Evolutionary conservation across 2,888 invertebrate genomes (phyloP).

Genomic region (Silvanus unidentatus): DNA sequence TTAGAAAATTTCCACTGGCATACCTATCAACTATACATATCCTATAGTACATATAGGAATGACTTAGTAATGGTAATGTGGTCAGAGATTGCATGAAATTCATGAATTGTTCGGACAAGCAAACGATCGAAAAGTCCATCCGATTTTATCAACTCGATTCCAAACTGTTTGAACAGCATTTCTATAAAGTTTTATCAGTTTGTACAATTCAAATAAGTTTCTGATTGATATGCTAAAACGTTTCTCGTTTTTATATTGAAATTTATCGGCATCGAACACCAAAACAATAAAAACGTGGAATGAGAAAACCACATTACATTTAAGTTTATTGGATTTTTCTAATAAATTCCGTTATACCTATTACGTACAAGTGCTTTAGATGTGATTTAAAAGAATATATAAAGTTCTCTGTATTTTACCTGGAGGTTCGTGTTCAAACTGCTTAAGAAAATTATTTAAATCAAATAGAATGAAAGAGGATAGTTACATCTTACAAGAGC

Average conservation of each 20-base stretch:
- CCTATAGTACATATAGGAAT: no score
- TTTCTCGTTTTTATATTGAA: conserved; percentile 19
- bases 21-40: no score
- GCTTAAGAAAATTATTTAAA: no score
- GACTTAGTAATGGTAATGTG: no score
- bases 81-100: no score
- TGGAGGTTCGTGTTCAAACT: no score
- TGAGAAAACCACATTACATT: not conserved
- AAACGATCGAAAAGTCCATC: not conserved
- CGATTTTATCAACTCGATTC: conserved; percentile 2
- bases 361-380: conserved; percentile 5
- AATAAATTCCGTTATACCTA: conserved; percentile 9
- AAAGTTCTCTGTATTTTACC: no score
- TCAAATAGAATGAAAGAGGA: no score
- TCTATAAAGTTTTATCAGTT: conserved; percentile 17
- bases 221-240: conserved; percentile 21
- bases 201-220: conserved; percentile 18
- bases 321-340: conserved; percentile 11
- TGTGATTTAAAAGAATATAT: conserved; percentile 11
- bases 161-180: conserved; percentile 17
- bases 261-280: conserved; percentile 7
- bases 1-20: no score
- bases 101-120: no score
- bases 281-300: not conserved
- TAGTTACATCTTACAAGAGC: no score